These are phyloP conservation scores for Ranitomeya imitator DNA, from an alignment of 2,113 vertebrate species.

Conservation along the genomic window DNA sequence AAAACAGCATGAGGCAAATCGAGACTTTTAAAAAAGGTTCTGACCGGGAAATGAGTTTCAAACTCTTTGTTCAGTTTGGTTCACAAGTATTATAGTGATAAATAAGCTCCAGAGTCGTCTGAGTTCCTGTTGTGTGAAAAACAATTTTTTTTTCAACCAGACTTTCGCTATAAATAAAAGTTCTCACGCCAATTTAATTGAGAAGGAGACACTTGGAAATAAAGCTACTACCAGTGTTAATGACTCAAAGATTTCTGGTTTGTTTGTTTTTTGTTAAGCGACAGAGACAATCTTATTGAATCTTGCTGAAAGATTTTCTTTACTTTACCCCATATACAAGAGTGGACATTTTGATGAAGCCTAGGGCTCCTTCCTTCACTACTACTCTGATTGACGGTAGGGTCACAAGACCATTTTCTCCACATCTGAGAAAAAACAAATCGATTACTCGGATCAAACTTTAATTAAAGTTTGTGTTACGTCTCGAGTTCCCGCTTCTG, in stretches of 20 bases:
- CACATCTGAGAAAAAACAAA: too few relatives aligned
- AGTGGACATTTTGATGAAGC: too few relatives aligned
- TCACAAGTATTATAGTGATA: not conserved
- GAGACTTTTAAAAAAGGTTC: not conserved
- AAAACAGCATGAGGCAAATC: slow-evolving; percentile 26
- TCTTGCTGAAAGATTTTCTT: not conserved
- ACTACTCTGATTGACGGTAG: too few relatives aligned
- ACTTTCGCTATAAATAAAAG: slow-evolving; percentile 11
- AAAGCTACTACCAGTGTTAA: slow-evolving; percentile 18
- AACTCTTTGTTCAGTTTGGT: not conserved
- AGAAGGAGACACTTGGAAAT: not conserved
- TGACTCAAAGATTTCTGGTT: not conserved
- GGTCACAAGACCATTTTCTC: too few relatives aligned
- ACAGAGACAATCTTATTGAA: not conserved
- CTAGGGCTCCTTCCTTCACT: too few relatives aligned
- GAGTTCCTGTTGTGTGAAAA: not conserved
- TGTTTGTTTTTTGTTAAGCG: not conserved
- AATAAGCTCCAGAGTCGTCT: not conserved
- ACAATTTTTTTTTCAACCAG: not conserved
- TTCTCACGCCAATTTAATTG: not conserved
- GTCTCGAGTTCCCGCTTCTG: too few relatives aligned
- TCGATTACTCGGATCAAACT: too few relatives aligned
- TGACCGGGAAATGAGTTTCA: not conserved
- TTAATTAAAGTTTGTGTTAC: too few relatives aligned
- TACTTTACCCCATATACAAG: not conserved